Percentiles rank a stretch among this genome's conserved stretches.
These are phyloP conservation scores for Agrotis segetum DNA, from an alignment of 2,888 invertebrate species.

Conservation along the genomic window DNA sequence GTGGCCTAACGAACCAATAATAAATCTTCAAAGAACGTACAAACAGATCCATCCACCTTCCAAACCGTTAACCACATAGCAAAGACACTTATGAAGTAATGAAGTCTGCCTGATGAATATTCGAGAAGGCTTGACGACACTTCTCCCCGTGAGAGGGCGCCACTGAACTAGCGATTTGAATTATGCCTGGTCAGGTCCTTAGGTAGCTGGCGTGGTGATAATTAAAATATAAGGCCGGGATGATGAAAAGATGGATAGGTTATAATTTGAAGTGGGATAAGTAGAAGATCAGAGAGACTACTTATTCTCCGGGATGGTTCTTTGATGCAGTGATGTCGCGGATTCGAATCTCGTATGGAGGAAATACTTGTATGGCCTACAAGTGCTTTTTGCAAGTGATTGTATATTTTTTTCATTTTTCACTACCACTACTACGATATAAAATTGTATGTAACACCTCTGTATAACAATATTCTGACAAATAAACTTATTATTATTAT, in stretches of 20 bases:
- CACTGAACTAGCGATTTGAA: constrained; percentile 78
- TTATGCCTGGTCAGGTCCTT: constrained; percentile 83
- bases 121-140: constrained; percentile 80
- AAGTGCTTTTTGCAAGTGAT: too few species aligned
- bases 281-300: background rate
- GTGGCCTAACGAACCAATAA: too few species aligned
- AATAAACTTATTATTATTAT: too few species aligned
- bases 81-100: constrained; percentile 72
- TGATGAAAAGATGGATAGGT: constrained; percentile 4
- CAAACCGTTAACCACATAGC: constrained; percentile 44
- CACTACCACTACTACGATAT: too few species aligned
- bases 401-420: too few species aligned
- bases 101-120: constrained; percentile 85
- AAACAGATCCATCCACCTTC: background rate
- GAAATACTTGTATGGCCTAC: too few species aligned
- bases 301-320: too few species aligned
- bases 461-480: too few species aligned
- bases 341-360: too few species aligned
- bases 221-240: constrained; percentile 68
- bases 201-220: constrained; percentile 61
- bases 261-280: background rate
- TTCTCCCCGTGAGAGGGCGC: constrained; percentile 73
- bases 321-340: too few species aligned
- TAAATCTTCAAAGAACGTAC: background rate
- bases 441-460: too few species aligned